Percentiles rank a stretch among this genome's conserved stretches.
Evolutionary conservation across 2,113 vertebrate genomes (phyloP).

Genomic region (Lucifuga dentata): DNA sequence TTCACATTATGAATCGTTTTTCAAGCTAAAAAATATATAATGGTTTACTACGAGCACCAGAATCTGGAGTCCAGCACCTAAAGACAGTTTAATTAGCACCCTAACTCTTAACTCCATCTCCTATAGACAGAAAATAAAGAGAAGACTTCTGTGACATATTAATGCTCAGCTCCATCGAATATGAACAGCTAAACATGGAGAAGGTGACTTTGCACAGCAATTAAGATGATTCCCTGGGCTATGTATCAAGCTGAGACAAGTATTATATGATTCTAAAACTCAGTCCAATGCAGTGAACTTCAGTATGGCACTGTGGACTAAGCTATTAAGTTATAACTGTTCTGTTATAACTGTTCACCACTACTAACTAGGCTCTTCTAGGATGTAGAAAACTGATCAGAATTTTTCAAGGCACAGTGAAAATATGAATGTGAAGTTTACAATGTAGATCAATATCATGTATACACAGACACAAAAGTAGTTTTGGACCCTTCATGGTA

Average conservation of each 20-base stretch:
- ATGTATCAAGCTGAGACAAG: constrained; percentile 57
- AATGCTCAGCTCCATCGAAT: constrained; percentile 26
- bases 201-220: constrained; percentile 70
- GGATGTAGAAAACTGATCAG: background rate
- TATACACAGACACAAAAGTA: no score
- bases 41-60: background rate
- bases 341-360: background rate
- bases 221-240: constrained; percentile 59
- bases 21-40: background rate
- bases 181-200: constrained; percentile 49
- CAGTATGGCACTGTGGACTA: background rate
- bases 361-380: background rate
- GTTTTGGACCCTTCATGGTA: no score
- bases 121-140: background rate
- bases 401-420: background rate
- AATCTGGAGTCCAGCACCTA: background rate
- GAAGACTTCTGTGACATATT: background rate
- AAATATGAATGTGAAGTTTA: background rate
- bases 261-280: constrained; percentile 43
- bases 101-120: background rate
- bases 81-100: background rate
- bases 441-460: no score
- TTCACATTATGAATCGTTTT: background rate
- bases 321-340: background rate
- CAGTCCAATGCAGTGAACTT: constrained; percentile 30